A percentile compares a stretch with the other conserved stretches of the same genome.
Conservation (phyloP, 2,797 vertebrate genomes). For the Rallus crepitans region DNA sequence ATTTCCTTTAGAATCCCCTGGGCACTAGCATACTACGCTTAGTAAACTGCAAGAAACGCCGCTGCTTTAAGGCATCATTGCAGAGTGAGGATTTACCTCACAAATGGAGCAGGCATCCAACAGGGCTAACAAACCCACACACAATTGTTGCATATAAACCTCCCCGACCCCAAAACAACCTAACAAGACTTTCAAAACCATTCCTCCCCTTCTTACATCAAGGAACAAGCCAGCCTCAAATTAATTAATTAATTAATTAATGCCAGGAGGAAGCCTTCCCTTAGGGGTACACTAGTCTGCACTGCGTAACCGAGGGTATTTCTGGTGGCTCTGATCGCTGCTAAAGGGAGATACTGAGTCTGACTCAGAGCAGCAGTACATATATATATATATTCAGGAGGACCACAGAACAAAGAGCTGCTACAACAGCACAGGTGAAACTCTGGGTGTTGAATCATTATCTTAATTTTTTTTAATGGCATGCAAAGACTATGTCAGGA, state of each 20-base stretch:
- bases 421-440: background rate
- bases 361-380: accelerated
- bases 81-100: background rate
- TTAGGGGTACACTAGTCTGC: accelerated
- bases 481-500: slow-evolving; percentile 36
- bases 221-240: background rate
- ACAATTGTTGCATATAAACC: accelerated
- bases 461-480: slow-evolving; percentile 31
- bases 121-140: background rate
- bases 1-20: background rate
- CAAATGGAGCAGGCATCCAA: background rate
- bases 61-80: background rate
- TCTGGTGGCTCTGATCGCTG: background rate
- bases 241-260: accelerated
- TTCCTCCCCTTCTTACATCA: too few relatives aligned
- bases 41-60: background rate
- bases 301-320: background rate
- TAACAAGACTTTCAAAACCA: background rate
- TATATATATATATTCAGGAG: accelerated
- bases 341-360: accelerated
- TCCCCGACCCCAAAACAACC: background rate
- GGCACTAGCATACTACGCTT: background rate
- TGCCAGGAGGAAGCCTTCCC: background rate
- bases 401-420: background rate
- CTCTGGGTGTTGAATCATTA: background rate